Evolutionary conservation across 2,113 vertebrate genomes (phyloP).

Genomic region (Circaetus gallicus): DNA sequence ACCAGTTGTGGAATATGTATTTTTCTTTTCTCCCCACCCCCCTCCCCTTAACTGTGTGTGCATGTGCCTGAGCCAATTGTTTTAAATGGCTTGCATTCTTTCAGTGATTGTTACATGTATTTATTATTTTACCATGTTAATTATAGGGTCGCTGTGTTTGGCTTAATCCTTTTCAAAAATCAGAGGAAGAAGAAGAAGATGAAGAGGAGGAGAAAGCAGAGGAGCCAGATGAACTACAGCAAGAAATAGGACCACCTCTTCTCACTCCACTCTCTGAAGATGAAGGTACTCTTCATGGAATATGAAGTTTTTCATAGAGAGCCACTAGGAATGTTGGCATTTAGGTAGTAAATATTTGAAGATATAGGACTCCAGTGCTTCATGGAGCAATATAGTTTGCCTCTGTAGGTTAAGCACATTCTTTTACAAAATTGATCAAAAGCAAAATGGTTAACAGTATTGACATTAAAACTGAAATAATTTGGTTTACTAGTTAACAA

Average conservation of each 20-base stretch:
- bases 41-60: not conserved
- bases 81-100: not conserved
- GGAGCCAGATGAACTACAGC: slow-evolving; percentile 78
- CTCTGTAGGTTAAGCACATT: not conserved
- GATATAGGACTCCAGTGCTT: not conserved
- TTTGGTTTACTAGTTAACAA: not conserved
- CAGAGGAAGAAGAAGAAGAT: slow-evolving; percentile 70
- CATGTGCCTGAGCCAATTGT: not conserved
- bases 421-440: not conserved
- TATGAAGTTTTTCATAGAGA: not conserved
- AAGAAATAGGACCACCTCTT: slow-evolving; percentile 88
- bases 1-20: not conserved
- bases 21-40: not conserved
- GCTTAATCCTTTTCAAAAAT: slow-evolving; percentile 82
- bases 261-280: slow-evolving; percentile 91
- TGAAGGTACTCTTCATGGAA: slow-evolving; percentile 75
- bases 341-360: not conserved
- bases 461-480: not conserved
- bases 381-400: not conserved
- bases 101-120: not conserved
- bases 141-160: slow-evolving; percentile 89
- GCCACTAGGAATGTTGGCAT: not conserved
- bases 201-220: slow-evolving; percentile 77
- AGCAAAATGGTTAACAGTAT: not conserved
- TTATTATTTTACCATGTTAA: not conserved